Evolutionary conservation across 2,888 invertebrate species (phyloP).

Genomic region (Troides helena): DNA sequence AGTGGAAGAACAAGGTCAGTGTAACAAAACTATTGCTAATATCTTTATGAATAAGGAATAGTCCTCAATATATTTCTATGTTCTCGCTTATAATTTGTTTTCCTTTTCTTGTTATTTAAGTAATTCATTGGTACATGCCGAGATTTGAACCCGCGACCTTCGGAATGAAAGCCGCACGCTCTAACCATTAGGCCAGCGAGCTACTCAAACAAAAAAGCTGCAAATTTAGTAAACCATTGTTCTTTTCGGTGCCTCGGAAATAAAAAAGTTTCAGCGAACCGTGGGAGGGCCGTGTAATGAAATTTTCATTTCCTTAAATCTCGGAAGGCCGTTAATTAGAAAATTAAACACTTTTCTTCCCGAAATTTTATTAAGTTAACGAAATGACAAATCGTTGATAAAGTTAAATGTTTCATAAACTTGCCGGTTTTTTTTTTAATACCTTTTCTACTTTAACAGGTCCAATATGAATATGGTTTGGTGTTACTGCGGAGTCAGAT

Average conservation of each 20-base stretch:
- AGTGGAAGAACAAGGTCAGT: constrained; percentile 81
- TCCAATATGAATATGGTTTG: too few relatives aligned
- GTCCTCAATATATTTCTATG: neutral
- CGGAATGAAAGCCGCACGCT: too few relatives aligned
- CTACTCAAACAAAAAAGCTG: too few relatives aligned
- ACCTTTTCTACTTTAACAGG: neutral
- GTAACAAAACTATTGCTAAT: neutral
- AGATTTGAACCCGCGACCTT: too few relatives aligned
- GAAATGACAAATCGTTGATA: neutral
- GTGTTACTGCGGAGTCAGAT: too few relatives aligned
- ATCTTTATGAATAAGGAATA: neutral
- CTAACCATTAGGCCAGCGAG: too few relatives aligned
- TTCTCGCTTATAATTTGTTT: neutral
- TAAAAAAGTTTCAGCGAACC: too few relatives aligned
- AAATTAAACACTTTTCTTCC: neutral
- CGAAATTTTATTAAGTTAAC: neutral
- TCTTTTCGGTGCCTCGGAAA: too few relatives aligned
- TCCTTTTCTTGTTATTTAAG: too few relatives aligned
- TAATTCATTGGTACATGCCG: too few relatives aligned
- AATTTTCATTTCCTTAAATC: constrained; percentile 1
- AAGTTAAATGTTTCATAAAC: neutral
- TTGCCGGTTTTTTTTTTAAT: neutral
- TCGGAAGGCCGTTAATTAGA: constrained; percentile 1
- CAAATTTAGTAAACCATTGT: too few relatives aligned
- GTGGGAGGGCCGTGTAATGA: neutral